phyloP scores from a whole-genome alignment of 2,888 invertebrate species.

The Dynastes grantii region DNA sequence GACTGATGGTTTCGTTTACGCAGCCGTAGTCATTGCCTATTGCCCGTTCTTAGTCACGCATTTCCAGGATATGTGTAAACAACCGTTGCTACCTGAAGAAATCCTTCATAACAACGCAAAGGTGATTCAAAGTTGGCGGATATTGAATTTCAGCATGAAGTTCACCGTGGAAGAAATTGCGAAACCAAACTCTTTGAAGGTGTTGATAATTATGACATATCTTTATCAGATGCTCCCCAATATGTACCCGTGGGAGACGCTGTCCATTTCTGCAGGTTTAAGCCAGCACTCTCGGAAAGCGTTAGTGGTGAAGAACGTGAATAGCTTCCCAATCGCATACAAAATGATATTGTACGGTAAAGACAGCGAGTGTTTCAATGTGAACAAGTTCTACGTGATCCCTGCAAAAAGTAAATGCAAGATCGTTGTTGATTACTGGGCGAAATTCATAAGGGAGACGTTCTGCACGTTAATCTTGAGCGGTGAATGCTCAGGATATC shows the following conservation, averaged over 20 bases:
- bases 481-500: conserved; percentile 45
- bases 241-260: conserved; percentile 35
- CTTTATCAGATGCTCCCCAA: conserved; percentile 39
- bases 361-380: conserved; percentile 24
- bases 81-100: conserved; percentile 12
- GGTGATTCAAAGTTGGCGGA: conserved; percentile 36
- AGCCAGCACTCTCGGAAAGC: neutral
- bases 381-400: conserved; percentile 14
- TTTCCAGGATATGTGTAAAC: neutral
- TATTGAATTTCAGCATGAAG: conserved; percentile 31
- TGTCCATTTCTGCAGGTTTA: conserved; percentile 29
- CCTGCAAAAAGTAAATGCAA: neutral
- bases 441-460: conserved; percentile 31
- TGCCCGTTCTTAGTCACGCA: conserved; percentile 43
- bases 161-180: conserved; percentile 20
- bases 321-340: conserved; percentile 31
- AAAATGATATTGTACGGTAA: conserved; percentile 36
- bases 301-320: conserved; percentile 23
- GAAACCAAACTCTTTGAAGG: conserved; percentile 27
- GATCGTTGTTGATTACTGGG: conserved; percentile 24
- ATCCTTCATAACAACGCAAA: conserved; percentile 37
- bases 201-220: conserved; percentile 19
- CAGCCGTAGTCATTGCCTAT: conserved; percentile 33
- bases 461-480: conserved; percentile 28
- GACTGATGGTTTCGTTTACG: conserved; percentile 43